phyloP scores from a whole-genome alignment of 1,140 invertebrate species.

The Hermetia illucens region DNA sequence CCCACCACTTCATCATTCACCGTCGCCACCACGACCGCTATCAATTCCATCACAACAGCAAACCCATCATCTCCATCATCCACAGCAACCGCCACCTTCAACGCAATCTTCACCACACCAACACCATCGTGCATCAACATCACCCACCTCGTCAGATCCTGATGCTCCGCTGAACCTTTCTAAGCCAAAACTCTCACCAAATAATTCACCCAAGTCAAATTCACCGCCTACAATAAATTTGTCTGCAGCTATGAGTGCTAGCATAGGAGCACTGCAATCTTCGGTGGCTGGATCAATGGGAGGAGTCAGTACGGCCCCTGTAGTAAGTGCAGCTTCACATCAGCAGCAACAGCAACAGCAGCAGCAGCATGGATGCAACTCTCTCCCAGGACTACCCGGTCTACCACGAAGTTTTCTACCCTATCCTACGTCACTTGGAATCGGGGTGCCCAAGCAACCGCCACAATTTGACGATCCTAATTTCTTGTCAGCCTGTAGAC shows the following conservation, averaged over 20 bases:
- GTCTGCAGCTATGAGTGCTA: slow-evolving; percentile 27
- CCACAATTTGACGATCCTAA: slow-evolving; percentile 4
- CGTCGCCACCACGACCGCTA: slow-evolving; percentile 27
- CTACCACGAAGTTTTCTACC: slow-evolving; percentile 1
- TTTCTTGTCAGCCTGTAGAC: neutral
- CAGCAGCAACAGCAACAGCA: slow-evolving; percentile 8
- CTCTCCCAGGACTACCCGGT: neutral
- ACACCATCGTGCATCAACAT: slow-evolving; percentile 30
- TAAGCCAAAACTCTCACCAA: slow-evolving; percentile 57
- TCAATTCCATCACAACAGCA: too few relatives aligned
- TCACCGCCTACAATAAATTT: slow-evolving; percentile 15
- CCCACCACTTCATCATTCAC: slow-evolving; percentile 21
- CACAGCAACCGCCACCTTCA: too few relatives aligned
- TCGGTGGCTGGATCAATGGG: slow-evolving; percentile 15
- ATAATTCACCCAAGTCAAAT: slow-evolving; percentile 13
- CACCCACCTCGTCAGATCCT: slow-evolving; percentile 39
- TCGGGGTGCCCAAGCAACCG: neutral
- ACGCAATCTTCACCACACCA: slow-evolving; percentile 36
- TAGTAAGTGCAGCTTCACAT: neutral
- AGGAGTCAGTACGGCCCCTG: slow-evolving; percentile 16
- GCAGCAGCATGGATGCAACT: slow-evolving; percentile 5
- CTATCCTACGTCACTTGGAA: neutral
- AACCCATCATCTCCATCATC: slow-evolving; percentile 24
- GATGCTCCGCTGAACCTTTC: slow-evolving; percentile 78
- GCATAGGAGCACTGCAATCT: slow-evolving; percentile 1